Conservation (phyloP, 2,797 vertebrate genomes). For the Cryptoprocta ferox region DNA sequence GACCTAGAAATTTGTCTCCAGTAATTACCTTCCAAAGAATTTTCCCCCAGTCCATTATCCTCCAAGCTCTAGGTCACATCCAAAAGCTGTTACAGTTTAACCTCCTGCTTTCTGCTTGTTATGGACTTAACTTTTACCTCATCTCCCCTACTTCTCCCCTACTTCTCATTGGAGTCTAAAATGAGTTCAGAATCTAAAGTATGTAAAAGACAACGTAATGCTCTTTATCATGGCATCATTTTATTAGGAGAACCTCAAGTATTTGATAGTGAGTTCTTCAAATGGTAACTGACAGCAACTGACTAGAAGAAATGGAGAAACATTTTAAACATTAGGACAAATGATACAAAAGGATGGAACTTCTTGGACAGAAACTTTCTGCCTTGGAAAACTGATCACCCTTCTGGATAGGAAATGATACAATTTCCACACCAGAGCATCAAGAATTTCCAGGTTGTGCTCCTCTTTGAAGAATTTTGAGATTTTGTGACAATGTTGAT, state of each 20-base stretch:
- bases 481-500: neutral
- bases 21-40: neutral
- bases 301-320: neutral
- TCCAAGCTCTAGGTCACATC: neutral
- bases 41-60: neutral
- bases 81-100: neutral
- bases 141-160: neutral
- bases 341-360: neutral
- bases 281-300: neutral
- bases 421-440: neutral
- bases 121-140: neutral
- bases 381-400: neutral
- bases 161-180: neutral
- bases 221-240: neutral
- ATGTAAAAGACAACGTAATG: neutral
- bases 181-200: neutral
- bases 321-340: neutral
- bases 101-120: neutral
- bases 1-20: neutral
- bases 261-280: constrained; percentile 45
- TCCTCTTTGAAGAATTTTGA: neutral
- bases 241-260: constrained; percentile 17
- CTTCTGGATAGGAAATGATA: neutral
- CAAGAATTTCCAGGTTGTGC: neutral
- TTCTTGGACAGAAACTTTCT: neutral